Conservation (phyloP, 2,113 vertebrate genomes). For the Sminthopsis crassicaudata region DNA sequence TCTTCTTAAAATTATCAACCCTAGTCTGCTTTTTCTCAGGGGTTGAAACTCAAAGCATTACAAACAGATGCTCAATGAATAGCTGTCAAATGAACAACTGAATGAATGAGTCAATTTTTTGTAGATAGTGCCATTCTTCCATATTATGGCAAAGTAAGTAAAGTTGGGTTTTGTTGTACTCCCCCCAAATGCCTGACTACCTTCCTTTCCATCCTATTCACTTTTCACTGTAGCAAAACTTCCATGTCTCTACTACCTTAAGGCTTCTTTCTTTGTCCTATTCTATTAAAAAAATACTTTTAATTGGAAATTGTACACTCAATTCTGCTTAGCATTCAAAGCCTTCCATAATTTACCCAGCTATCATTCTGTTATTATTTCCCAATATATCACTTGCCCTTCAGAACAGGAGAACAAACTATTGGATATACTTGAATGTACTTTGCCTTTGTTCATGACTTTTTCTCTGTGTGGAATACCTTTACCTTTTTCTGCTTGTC, state of each 20-base stretch:
- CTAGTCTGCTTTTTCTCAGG: neutral
- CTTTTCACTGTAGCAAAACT: neutral
- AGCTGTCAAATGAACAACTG: neutral
- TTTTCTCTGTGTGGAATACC: neutral
- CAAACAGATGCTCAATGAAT: neutral
- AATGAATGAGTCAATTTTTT: constrained; percentile 14
- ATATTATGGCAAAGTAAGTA: neutral
- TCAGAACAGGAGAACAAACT: neutral
- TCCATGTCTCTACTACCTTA: neutral
- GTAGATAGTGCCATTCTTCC: neutral
- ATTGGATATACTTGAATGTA: neutral
- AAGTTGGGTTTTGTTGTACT: neutral
- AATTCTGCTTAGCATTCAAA: neutral
- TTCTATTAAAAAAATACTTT: neutral
- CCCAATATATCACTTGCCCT: neutral
- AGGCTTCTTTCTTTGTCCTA: neutral
- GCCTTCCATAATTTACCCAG: neutral
- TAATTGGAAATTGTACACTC: neutral
- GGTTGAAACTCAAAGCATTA: neutral
- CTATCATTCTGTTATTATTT: neutral
- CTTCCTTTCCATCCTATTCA: neutral
- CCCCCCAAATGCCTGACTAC: neutral
- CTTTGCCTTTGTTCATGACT: neutral
- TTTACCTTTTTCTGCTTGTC: neutral
- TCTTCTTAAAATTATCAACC: neutral